These are phyloP conservation scores for Labrus mixtus DNA, from an alignment of 2,113 vertebrate genomes.

Conservation along the genomic window DNA sequence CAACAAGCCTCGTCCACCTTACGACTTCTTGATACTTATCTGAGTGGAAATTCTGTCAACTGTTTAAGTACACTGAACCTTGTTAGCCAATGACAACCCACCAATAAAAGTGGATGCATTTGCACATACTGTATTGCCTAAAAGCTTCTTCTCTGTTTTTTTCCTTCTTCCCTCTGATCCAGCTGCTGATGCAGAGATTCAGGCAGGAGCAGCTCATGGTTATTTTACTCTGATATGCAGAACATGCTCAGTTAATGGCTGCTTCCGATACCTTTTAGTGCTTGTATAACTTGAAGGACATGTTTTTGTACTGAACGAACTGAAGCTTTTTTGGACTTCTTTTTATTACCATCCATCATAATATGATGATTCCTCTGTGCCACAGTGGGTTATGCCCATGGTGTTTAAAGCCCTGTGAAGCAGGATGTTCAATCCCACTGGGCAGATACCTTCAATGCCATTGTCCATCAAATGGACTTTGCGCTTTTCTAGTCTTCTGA, in stretches of 20 bases:
- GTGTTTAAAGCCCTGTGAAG: constrained; percentile 30
- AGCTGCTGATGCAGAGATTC: constrained; percentile 4
- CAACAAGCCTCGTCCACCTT: not conserved
- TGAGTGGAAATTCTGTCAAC: not conserved
- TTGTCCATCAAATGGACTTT: constrained; percentile 21
- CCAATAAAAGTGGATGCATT: constrained; percentile 16
- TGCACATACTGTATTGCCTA: constrained; percentile 23
- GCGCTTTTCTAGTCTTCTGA: too few species aligned
- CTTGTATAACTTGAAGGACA: constrained; percentile 22
- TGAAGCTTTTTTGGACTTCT: not conserved
- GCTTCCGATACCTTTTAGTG: constrained; percentile 6
- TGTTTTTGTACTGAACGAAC: not conserved
- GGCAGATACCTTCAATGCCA: constrained; percentile 39
- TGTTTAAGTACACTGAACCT: not conserved
- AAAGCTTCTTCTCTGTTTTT: constrained; percentile 33
- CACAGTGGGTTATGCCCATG: constrained; percentile 33
- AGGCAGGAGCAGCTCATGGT: constrained; percentile 21
- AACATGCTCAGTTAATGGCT: constrained; percentile 35
- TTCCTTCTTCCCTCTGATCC: constrained; percentile 28
- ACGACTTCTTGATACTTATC: not conserved
- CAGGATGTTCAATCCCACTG: constrained; percentile 33
- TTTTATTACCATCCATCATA: constrained; percentile 18
- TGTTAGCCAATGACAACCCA: not conserved
- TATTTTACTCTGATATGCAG: constrained; percentile 48
- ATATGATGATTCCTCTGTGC: constrained; percentile 10